Conservation (phyloP, 2,113 vertebrate species). For the Recurvirostra avosetta region DNA sequence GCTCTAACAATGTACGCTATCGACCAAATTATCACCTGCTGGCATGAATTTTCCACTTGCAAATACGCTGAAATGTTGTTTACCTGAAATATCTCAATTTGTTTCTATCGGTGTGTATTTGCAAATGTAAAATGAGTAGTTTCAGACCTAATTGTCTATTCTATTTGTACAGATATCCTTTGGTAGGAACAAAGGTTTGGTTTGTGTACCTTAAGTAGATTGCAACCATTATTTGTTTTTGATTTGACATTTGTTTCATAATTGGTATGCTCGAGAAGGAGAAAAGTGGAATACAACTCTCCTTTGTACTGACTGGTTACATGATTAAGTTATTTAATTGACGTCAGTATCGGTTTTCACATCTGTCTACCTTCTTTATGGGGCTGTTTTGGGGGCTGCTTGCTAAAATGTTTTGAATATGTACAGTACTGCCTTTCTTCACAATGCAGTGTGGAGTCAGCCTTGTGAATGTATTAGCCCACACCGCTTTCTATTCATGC, state of each 20-base stretch:
- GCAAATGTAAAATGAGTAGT: background rate
- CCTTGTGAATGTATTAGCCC: background rate
- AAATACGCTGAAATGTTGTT: background rate
- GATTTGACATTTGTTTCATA: background rate
- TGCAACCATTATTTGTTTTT: background rate
- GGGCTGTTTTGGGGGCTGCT: background rate
- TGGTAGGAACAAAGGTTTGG: background rate
- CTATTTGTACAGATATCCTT: background rate
- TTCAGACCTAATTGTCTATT: background rate
- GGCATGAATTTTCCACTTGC: background rate
- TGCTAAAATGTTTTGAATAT: background rate
- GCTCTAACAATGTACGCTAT: background rate
- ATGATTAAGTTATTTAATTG: background rate
- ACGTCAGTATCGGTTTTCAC: background rate
- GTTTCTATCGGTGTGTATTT: background rate
- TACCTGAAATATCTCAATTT: background rate
- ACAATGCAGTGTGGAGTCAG: background rate
- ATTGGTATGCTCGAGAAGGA: background rate
- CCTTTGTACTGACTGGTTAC: background rate
- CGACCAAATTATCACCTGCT: background rate
- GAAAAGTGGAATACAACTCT: background rate
- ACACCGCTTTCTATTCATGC: background rate
- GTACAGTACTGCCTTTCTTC: background rate
- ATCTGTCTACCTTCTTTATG: background rate
- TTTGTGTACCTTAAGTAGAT: background rate